Evolutionary conservation across 1,140 invertebrate genomes (phyloP).

Genomic region (Zaprionus lachaisei): DNA sequence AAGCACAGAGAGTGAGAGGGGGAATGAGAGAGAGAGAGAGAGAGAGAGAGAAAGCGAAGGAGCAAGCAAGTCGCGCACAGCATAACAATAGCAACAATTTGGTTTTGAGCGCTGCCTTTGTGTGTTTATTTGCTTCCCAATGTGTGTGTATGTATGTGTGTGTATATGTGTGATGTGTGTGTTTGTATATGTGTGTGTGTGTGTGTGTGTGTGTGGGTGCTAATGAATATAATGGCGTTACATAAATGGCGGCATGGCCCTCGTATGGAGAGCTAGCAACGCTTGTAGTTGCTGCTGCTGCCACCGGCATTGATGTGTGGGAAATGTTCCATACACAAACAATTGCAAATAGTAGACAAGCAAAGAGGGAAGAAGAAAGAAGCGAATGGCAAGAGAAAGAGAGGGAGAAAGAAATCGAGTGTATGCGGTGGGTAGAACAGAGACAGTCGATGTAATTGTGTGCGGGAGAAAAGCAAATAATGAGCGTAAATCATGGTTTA

Average conservation of each 20-base stretch:
- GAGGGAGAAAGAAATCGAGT: neutral
- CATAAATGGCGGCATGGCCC: slow-evolving; percentile 64
- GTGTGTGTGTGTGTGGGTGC: slow-evolving; percentile 54
- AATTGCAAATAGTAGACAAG: slow-evolving; percentile 42
- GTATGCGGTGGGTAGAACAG: neutral
- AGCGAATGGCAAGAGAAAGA: neutral
- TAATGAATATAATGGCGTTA: slow-evolving; percentile 82
- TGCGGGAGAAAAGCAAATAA: slow-evolving; percentile 64
- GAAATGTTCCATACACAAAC: slow-evolving; percentile 59
- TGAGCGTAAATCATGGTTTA: slow-evolving; percentile 82
- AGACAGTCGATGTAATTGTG: slow-evolving; percentile 9
- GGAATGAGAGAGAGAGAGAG: neutral
- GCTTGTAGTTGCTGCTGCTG: slow-evolving; percentile 25
- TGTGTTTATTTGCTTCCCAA: slow-evolving; percentile 14
- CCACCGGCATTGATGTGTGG: slow-evolving; percentile 68
- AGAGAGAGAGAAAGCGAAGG: neutral
- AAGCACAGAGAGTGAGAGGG: slow-evolving; percentile 35
- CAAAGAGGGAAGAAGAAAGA: neutral
- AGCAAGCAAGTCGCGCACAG: slow-evolving; percentile 51
- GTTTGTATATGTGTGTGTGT: slow-evolving; percentile 31
- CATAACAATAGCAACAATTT: slow-evolving; percentile 81
- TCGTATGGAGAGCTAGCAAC: slow-evolving; percentile 32
- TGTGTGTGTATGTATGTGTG: slow-evolving; percentile 14
- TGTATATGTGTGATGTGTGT: slow-evolving; percentile 5
- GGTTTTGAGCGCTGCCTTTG: slow-evolving; percentile 39